These are phyloP conservation scores for Philaethria dido DNA, from an alignment of 2,888 invertebrate genomes.

Conservation along the genomic window DNA sequence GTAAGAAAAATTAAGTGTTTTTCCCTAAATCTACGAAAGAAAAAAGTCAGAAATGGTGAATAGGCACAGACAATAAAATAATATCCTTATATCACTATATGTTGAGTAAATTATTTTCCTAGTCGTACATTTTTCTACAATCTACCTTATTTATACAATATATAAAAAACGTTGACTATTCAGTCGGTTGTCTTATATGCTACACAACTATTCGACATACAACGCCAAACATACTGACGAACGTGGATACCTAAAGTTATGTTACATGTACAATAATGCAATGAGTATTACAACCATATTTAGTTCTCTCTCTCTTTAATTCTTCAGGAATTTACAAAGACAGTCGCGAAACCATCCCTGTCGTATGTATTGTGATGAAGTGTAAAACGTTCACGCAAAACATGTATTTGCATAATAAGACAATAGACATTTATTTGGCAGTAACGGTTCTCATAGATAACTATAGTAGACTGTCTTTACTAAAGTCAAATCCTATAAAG, in stretches of 20 bases:
- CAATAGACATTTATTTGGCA: slow-evolving; percentile 21
- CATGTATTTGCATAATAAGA: slow-evolving; percentile 12
- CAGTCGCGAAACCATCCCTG: slow-evolving; percentile 14
- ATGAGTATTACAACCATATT: slow-evolving; percentile 33
- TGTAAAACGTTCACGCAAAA: slow-evolving; percentile 5
- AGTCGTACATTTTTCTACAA: slow-evolving; percentile 59
- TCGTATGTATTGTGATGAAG: neutral
- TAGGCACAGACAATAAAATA: slow-evolving; percentile 36
- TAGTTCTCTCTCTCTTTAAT: slow-evolving; percentile 38
- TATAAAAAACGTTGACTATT: slow-evolving; percentile 81
- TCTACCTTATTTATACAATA: slow-evolving; percentile 66
- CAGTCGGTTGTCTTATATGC: slow-evolving; percentile 79
- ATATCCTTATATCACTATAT: slow-evolving; percentile 22
- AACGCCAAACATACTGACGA: slow-evolving; percentile 42
- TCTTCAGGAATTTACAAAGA: slow-evolving; percentile 19
- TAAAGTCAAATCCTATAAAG: slow-evolving; percentile 20
- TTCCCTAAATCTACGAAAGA: neutral
- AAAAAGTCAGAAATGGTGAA: slow-evolving; percentile 27
- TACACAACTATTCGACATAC: slow-evolving; percentile 57
- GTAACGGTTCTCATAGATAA: slow-evolving; percentile 22
- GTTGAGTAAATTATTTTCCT: slow-evolving; percentile 56
- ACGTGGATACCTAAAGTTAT: slow-evolving; percentile 39
- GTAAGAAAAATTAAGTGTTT: slow-evolving; percentile 3
- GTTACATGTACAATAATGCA: slow-evolving; percentile 36
- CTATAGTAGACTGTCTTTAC: slow-evolving; percentile 23